These are phyloP conservation scores for Hippocampus guttulatus DNA, from an alignment of 2,113 vertebrate genomes.

Conservation along the genomic window DNA sequence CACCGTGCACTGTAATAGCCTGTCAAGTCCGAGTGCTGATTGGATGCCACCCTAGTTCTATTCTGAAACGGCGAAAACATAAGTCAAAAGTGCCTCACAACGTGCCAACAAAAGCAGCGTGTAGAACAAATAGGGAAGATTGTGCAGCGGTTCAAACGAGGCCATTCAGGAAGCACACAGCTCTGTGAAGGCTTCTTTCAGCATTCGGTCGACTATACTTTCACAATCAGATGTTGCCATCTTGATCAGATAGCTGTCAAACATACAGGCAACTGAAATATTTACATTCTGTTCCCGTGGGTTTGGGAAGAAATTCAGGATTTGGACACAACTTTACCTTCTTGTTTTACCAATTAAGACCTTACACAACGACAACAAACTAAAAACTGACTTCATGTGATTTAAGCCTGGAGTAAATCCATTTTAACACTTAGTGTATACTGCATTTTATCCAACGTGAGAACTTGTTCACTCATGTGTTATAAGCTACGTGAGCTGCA, in stretches of 20 bases:
- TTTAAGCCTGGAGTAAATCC: neutral
- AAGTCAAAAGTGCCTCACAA: neutral
- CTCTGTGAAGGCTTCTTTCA: neutral
- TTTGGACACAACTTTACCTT: neutral
- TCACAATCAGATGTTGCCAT: neutral
- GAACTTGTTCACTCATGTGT: too few species aligned
- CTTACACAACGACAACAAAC: neutral
- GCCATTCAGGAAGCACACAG: neutral
- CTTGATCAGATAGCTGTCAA: neutral
- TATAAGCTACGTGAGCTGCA: too few species aligned
- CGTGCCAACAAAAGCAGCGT: neutral
- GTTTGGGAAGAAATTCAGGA: neutral
- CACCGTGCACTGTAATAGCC: constrained; percentile 15
- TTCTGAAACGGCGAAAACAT: constrained; percentile 14
- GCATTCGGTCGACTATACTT: neutral
- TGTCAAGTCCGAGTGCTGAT: constrained; percentile 27
- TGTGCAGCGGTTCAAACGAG: neutral
- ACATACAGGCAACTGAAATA: neutral
- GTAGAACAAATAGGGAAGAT: neutral
- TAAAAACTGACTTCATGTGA: neutral
- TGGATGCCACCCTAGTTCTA: constrained; percentile 18
- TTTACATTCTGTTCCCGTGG: neutral
- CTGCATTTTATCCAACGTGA: neutral
- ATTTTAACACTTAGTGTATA: neutral
- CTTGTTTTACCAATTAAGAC: too few species aligned